phyloP scores from a whole-genome alignment of 1,140 invertebrate species.

The Pararge aegeria region DNA sequence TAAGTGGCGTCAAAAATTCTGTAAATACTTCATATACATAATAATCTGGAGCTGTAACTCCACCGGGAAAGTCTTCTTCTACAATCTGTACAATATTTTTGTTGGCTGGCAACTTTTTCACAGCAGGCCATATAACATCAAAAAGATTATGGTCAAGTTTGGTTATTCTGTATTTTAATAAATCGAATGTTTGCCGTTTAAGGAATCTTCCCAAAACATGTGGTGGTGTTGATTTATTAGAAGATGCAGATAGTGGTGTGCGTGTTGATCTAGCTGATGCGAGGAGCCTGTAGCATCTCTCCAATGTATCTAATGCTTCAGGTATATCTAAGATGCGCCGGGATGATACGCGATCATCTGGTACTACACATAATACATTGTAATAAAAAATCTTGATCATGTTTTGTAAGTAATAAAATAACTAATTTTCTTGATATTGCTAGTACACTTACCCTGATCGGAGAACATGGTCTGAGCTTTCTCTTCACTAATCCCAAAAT shows the following conservation, averaged over 20 bases:
- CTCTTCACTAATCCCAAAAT: constrained; percentile 85
- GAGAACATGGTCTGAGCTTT: constrained; percentile 84
- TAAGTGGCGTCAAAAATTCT: constrained; percentile 88
- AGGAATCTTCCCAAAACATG: constrained; percentile 84
- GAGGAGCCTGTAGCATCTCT: constrained; percentile 85
- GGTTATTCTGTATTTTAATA: constrained; percentile 85
- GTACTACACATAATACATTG: constrained; percentile 61
- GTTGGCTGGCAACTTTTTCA: constrained; percentile 84
- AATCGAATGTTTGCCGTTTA: constrained; percentile 84
- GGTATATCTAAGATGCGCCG: constrained; percentile 84
- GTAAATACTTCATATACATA: constrained; percentile 90
- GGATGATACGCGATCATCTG: constrained; percentile 84
- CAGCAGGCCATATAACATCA: constrained; percentile 89
- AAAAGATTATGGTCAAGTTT: constrained; percentile 89
- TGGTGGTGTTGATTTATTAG: constrained; percentile 81
- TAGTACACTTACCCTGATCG: constrained; percentile 84
- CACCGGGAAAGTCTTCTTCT: constrained; percentile 85
- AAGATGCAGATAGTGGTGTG: constrained; percentile 80
- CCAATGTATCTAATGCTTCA: constrained; percentile 84
- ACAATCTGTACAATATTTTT: constrained; percentile 78
- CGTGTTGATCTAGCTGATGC: constrained; percentile 78
- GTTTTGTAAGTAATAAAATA: neutral
- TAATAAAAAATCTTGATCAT: neutral
- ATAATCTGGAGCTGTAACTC: constrained; percentile 89
- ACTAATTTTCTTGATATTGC: neutral